Base-by-base conservation (phyloP, 2,888 invertebrate genomes). In the Ephialtes manifestator region DNA sequence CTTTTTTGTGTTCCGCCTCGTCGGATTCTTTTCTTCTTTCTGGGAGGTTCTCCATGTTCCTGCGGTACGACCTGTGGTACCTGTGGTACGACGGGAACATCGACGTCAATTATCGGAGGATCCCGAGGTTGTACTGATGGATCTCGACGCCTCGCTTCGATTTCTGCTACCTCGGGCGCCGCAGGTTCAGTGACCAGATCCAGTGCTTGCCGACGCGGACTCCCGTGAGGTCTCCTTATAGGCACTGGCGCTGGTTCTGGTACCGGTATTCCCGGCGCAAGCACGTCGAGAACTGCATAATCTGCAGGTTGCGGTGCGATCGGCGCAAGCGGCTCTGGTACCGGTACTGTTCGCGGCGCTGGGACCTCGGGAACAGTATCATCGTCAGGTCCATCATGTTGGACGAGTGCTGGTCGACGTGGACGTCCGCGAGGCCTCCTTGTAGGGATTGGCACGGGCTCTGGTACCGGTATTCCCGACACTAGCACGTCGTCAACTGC, bases 1-100 rank as follows among this genome's bases (percentile, higher is more conserved):
- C 51, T 51, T 51, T 51, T 51, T 51, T 51, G n/a, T 7, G 51
- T 51, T 51, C 51, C 51, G 51, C 51, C 51, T 51, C 51, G 51
- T 51, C 51, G 51, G 18, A 18, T 51, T 51, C 51, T 51, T 10
- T 39, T 39, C 18, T 18, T 18, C 18, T 51, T 51, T 18, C 18
- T 4, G 5, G 51, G 51, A n/a, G 18, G 18, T 7, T 18, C 51
- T 51, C 18, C 51, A 18, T 51, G 7, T 51, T 51, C 48, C n/a
- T 51, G 48, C n/a, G 4, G n/a, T 51, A 5, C 48, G 48, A 51
- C 48, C 3, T 51, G 48, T n/a, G 48, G 48, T 15, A 51, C 35
- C 35, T 35, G 35, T 35, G 35, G 35, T 35, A 35, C 39, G 39
- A 39, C 10, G 39, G 39, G 39, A 39, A 39, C 39, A 1, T 39